A percentile compares a stretch with the other conserved stretches of the same genome.
Evolutionary conservation across 53 echinoderm and acorn worm genomes (phyloP).

Genomic region (Patiria pectinifera): DNA sequence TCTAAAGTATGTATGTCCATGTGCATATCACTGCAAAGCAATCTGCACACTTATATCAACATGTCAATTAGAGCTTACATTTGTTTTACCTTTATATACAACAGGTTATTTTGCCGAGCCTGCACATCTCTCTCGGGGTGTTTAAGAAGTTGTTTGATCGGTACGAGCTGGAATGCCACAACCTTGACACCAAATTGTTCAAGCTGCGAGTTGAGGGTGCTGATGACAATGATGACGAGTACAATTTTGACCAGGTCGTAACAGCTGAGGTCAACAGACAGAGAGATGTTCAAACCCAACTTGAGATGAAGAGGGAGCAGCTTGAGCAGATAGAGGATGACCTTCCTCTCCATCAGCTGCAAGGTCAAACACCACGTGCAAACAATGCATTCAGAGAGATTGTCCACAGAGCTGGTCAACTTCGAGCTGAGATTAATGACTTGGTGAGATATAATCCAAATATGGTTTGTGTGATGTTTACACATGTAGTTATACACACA

Average conservation of each 20-base stretch:
- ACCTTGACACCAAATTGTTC: constrained; percentile 13
- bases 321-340: constrained; percentile 23
- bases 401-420: constrained; percentile 16
- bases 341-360: constrained; percentile 11
- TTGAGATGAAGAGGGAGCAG: background rate
- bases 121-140: constrained; percentile 9
- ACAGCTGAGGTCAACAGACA: constrained; percentile 12
- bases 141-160: constrained; percentile 18
- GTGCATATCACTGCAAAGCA: too few relatives aligned
- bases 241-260: constrained; percentile 27
- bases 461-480: background rate
- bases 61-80: background rate
- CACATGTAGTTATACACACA: background rate
- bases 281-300: background rate
- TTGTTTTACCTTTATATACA: background rate
- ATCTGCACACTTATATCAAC: too few relatives aligned
- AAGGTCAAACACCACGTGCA: too few relatives aligned
- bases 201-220: constrained; percentile 21
- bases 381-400: constrained; percentile 6
- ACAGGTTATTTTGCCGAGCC: constrained; percentile 5
- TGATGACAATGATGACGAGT: constrained; percentile 13
- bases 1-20: background rate
- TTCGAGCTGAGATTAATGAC: constrained; percentile 12
- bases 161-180: constrained; percentile 16
- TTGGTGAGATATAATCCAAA: constrained; percentile 2